Base-by-base conservation (phyloP, 2,888 invertebrate species). In the Lasius platythorax region DNA sequence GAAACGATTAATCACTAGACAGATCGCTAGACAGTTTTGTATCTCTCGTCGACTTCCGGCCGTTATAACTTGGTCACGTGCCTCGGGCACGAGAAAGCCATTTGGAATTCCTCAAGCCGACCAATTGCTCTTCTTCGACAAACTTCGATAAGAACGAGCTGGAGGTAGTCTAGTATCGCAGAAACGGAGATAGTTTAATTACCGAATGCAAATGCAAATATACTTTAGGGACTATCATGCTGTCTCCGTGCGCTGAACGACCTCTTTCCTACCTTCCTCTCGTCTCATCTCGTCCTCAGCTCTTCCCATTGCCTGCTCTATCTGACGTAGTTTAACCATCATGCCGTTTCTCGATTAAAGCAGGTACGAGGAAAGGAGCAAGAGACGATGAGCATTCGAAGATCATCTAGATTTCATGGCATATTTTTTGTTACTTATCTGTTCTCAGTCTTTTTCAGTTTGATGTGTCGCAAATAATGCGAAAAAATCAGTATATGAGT, bases 131-230 rank as follows among this genome's bases (percentile, higher is more conserved):
- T 87, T 89, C 90, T 90, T 88, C 87, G 88, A 85, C 87, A 67
- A 89, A 90, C 90, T 89, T 87, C 91, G 92, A 93, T 93, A 93
- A 93, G 92, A 91, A 89, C 89, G 85, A 64, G 75, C 82, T 63
- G 81, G 68, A 64, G 74, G 58, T 64, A 73, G 56, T 53, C 81
- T 67, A 56, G 86, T 86, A 81, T 85, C 85, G 81, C 37, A 53
- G 75, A 72, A 86, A 83, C 81, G 88, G 85, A 84, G 87, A 82
- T 89, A 90, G 90, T 91, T 93, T 94, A 94, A 94, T 94, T 93
- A 93, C 91, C 88, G 86, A 92, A 93, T 94, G 93, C 93, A 94
- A 94, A 94, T 94, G 92, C 91, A 92, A 93, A 93, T 93, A 92
- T 92, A 93, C 93, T 92, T 92, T 92, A 88, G 91, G 91, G 91